Evolutionary conservation across 2,888 invertebrate species (phyloP).

Genomic region (Pollenia amentaria): DNA sequence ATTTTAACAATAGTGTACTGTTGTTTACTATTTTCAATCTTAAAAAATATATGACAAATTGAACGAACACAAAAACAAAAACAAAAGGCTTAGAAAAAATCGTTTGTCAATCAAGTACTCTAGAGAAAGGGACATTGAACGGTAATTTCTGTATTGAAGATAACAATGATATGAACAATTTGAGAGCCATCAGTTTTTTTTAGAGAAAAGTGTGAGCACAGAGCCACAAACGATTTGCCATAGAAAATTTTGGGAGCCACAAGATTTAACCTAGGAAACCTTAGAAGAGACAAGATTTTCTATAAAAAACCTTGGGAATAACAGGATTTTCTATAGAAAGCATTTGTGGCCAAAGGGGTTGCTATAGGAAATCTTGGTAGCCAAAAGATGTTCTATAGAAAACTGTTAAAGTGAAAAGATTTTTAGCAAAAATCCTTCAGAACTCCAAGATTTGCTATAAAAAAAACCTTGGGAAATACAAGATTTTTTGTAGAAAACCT

Average conservation of each 20-base stretch:
- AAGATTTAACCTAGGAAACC: too few relatives aligned
- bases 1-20: constrained; percentile 2
- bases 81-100: constrained; percentile 15
- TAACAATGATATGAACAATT: too few relatives aligned
- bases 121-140: too few relatives aligned
- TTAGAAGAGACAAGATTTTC: neutral
- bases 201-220: too few relatives aligned
- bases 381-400: neutral
- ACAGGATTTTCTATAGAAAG: neutral
- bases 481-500: neutral
- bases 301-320: neutral
- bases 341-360: neutral
- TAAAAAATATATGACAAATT: constrained; percentile 33
- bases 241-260: too few relatives aligned
- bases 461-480: neutral
- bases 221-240: too few relatives aligned
- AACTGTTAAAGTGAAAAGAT: neutral
- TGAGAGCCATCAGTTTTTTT: too few relatives aligned
- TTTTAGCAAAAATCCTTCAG: neutral
- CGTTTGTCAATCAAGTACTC: too few relatives aligned
- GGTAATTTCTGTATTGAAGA: too few relatives aligned
- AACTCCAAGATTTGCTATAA: neutral
- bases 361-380: neutral
- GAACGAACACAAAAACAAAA: constrained; percentile 12
- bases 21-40: neutral